Conservation (phyloP, 2,113 vertebrate species). For the Plotosus lineatus region DNA sequence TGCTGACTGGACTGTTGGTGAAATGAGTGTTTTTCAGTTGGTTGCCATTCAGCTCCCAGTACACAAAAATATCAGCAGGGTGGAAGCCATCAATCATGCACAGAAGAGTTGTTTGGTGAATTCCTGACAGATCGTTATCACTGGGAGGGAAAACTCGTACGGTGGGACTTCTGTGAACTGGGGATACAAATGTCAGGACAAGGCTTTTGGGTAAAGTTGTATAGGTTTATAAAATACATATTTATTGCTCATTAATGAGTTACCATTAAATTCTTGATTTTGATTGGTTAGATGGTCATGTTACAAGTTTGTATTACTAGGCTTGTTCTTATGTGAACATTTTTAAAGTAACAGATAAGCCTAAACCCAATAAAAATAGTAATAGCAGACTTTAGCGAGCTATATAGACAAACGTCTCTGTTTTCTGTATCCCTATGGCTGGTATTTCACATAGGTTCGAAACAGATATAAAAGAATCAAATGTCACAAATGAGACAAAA, state of each 20-base stretch:
- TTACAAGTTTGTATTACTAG: not conserved
- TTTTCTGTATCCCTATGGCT: too few relatives aligned
- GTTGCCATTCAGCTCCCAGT: slow-evolving; percentile 62
- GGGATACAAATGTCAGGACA: slow-evolving; percentile 6
- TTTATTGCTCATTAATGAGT: not conserved
- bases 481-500: too few relatives aligned
- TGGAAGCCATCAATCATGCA: slow-evolving; percentile 65
- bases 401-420: too few relatives aligned
- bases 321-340: not conserved
- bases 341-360: not conserved
- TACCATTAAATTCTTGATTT: not conserved
- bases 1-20: slow-evolving; percentile 55
- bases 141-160: slow-evolving; percentile 59
- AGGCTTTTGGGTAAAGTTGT: too few relatives aligned
- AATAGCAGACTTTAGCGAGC: too few relatives aligned
- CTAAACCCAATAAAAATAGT: not conserved
- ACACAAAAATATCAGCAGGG: slow-evolving; percentile 60
- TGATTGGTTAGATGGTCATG: not conserved
- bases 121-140: slow-evolving; percentile 42
- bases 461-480: too few relatives aligned
- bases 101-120: slow-evolving; percentile 41
- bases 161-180: slow-evolving; percentile 52
- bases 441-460: too few relatives aligned
- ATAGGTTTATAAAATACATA: not conserved
- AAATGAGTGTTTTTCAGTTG: slow-evolving; percentile 43